Evolutionary conservation across 2,888 invertebrate genomes (phyloP).

Genomic region (Arctia plantaginis): DNA sequence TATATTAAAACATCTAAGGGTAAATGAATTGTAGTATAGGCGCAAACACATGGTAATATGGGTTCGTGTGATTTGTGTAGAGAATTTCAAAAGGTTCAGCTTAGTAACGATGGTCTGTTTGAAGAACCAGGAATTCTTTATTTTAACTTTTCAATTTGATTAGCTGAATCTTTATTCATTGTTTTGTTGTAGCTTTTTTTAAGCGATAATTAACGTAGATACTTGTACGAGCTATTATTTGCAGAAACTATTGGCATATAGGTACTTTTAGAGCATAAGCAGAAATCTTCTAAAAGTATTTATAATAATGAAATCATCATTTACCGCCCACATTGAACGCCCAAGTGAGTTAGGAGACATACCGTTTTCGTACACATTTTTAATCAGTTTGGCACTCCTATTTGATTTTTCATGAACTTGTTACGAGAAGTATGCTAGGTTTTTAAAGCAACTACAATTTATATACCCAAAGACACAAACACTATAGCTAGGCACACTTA

Average conservation of each 20-base stretch:
- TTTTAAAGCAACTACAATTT: not conserved
- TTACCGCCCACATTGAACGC: too few relatives aligned
- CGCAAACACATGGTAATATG: not conserved
- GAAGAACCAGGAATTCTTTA: not conserved
- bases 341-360: too few relatives aligned
- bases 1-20: not conserved
- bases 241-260: not conserved
- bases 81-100: not conserved
- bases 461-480: not conserved
- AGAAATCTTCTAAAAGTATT: too few relatives aligned
- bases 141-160: not conserved
- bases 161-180: not conserved
- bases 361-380: not conserved
- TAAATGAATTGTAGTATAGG: not conserved
- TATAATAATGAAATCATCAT: too few relatives aligned
- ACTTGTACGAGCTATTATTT: not conserved
- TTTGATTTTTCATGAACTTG: not conserved
- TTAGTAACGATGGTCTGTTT: too few relatives aligned
- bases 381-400: not conserved
- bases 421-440: not conserved
- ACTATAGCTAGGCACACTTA: not conserved
- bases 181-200: not conserved
- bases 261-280: too few relatives aligned
- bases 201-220: not conserved
- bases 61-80: not conserved